phyloP scores from a whole-genome alignment of 2,797 vertebrate species.

The Schizopygopsis pylzovi region DNA sequence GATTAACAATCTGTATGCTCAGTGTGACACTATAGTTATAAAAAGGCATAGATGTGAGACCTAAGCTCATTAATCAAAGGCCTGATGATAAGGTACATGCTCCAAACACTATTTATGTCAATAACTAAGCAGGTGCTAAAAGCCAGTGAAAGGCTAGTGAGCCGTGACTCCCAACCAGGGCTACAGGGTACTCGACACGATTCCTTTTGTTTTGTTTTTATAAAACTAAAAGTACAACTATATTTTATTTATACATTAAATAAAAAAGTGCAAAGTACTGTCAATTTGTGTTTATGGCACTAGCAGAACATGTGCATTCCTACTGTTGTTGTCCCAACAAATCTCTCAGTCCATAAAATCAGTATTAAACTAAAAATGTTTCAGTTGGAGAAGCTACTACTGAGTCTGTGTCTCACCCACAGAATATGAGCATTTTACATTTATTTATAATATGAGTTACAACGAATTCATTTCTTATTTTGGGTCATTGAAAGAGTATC shows the following conservation, averaged over 20 bases:
- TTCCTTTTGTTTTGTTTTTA: not conserved
- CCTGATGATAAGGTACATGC: constrained; percentile 76
- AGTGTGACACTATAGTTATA: constrained; percentile 57
- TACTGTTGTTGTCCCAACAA: not conserved
- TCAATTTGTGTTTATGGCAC: not conserved
- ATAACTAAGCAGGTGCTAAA: constrained; percentile 82
- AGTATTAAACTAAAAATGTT: not conserved
- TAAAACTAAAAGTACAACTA: not conserved
- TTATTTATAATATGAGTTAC: not conserved
- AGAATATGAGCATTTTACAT: not conserved
- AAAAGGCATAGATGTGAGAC: constrained; percentile 67
- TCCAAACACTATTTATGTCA: constrained; percentile 81
- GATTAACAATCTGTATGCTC: constrained; percentile 80
- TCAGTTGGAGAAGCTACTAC: not conserved
- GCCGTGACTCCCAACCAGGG: not conserved
- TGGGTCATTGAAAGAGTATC: not conserved
- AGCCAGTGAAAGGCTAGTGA: constrained; percentile 36
- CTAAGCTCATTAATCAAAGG: constrained; percentile 83
- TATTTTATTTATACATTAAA: not conserved
- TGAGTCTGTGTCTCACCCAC: not conserved
- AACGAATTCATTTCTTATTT: not conserved
- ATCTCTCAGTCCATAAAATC: not conserved
- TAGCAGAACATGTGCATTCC: not conserved
- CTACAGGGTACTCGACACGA: not conserved
- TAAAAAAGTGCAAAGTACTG: not conserved